Evolutionary conservation across 2,888 invertebrate species (phyloP).

Genomic region (Amphipoea lucens): DNA sequence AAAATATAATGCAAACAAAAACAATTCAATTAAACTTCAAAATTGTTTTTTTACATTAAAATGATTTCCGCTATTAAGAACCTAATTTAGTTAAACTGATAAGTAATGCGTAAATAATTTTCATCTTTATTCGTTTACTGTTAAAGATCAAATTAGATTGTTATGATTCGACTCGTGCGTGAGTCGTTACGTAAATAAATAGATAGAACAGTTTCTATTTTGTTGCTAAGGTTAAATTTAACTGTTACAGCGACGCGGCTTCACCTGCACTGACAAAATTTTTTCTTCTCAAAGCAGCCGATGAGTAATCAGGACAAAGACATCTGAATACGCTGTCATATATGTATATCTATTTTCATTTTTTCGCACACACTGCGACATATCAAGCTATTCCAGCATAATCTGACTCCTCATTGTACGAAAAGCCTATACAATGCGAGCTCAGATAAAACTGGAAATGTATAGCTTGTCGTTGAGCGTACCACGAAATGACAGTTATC

Average conservation of each 20-base stretch:
- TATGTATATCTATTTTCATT: neutral
- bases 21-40: neutral
- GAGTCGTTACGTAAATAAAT: conserved; percentile 38
- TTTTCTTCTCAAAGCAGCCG: neutral
- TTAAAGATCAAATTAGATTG: conserved; percentile 39
- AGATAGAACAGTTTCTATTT: conserved; percentile 43
- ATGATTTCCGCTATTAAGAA: conserved; percentile 20
- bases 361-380: neutral
- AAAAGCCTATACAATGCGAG: neutral
- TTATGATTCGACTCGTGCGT: neutral
- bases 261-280: neutral
- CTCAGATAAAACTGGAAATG: neutral
- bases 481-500: conserved; percentile 15
- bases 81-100: conserved; percentile 6
- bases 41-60: conserved; percentile 28
- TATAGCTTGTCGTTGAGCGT: no score
- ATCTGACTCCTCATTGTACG: neutral
- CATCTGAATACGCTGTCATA: neutral
- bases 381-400: neutral
- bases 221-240: conserved; percentile 50
- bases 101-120: conserved; percentile 8
- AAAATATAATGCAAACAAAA: conserved; percentile 18
- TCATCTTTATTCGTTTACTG: neutral
- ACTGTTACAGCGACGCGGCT: conserved; percentile 27
- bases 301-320: neutral